phyloP scores from a whole-genome alignment of 2,888 invertebrate species.

The Pyrgus malvae region DNA sequence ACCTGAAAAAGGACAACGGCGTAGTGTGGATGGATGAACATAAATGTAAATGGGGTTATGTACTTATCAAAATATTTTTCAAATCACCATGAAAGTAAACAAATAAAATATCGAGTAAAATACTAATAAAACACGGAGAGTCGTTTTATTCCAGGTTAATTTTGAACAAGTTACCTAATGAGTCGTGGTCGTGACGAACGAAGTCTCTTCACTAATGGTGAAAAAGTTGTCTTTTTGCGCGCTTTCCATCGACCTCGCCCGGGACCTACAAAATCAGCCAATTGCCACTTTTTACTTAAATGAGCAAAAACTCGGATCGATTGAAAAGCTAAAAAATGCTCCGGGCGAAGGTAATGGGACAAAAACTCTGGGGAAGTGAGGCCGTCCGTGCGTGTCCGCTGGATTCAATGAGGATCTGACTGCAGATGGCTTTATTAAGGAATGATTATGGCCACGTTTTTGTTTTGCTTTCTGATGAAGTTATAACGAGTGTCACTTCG shows the following conservation, averaged over 20 bases:
- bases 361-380: slow-evolving; percentile 14
- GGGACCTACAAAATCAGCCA: slow-evolving; percentile 19
- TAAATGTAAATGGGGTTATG: no score
- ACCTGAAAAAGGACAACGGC: no score
- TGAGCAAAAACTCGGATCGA: slow-evolving; percentile 16
- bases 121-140: no score
- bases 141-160: no score
- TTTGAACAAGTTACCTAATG: neutral
- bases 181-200: slow-evolving; percentile 4
- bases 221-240: slow-evolving; percentile 19
- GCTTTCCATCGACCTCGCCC: slow-evolving; percentile 32
- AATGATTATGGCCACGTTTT: neutral
- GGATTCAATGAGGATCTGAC: neutral
- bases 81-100: no score
- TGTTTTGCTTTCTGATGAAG: neutral
- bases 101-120: no score
- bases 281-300: slow-evolving; percentile 14
- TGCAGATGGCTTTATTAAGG: neutral
- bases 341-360: slow-evolving; percentile 14
- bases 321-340: neutral
- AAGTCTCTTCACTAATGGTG: slow-evolving; percentile 9
- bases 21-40: no score
- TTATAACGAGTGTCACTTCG: neutral
- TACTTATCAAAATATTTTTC: no score
- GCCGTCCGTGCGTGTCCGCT: slow-evolving; percentile 3